These are phyloP conservation scores for Aspidiotus destructor DNA, from an alignment of 2,888 invertebrate species.

Conservation along the genomic window DNA sequence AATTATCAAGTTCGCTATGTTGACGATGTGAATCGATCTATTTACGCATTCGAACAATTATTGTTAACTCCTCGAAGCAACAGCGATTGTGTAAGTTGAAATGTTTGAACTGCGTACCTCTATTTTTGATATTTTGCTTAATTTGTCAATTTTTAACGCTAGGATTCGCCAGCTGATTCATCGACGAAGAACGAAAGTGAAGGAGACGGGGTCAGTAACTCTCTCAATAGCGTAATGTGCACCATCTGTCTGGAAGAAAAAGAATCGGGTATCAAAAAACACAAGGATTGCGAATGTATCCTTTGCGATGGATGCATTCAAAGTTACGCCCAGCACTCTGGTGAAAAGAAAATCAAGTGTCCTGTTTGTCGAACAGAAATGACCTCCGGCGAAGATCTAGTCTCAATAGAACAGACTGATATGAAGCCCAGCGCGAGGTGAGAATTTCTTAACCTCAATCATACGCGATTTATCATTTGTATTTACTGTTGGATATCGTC, in stretches of 20 bases:
- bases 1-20: constrained; percentile 47
- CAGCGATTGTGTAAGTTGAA: constrained; percentile 12
- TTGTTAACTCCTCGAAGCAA: constrained; percentile 14
- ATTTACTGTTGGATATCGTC: not conserved
- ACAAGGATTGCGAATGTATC: constrained; percentile 48
- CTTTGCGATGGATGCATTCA: constrained; percentile 52
- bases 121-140: no score
- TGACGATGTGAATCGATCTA: constrained; percentile 45
- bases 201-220: not conserved
- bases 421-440: constrained; percentile 30
- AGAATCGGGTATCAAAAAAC: constrained; percentile 48
- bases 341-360: constrained; percentile 34
- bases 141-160: no score
- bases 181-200: not conserved
- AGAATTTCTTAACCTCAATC: not conserved
- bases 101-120: no score
- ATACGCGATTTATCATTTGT: not conserved
- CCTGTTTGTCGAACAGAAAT: constrained; percentile 35
- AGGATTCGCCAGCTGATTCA: no score
- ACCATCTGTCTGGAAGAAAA: constrained; percentile 54
- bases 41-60: constrained; percentile 41
- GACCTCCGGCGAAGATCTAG: constrained; percentile 34
- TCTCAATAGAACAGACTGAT: constrained; percentile 33
- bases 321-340: constrained; percentile 28
- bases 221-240: constrained; percentile 41